Percentiles rank a stretch among this genome's conserved stretches.
phyloP scores from a whole-genome alignment of 2,797 vertebrate species.

The Coranthus polyacanthus region DNA sequence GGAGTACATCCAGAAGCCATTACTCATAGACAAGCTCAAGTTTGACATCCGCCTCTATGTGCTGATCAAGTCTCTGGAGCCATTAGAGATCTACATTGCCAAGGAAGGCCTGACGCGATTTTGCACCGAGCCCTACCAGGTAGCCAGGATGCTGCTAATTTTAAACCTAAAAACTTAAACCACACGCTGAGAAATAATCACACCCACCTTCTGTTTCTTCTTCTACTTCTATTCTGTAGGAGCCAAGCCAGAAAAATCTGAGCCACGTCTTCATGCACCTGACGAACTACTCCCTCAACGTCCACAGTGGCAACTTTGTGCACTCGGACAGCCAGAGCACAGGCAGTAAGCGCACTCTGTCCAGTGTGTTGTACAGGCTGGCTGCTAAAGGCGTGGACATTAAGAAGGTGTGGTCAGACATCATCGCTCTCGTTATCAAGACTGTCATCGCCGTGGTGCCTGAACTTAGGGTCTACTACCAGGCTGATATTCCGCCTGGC shows the following conservation, averaged over 20 bases:
- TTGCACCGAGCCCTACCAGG: slow-evolving; percentile 96
- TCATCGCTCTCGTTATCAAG: slow-evolving; percentile 97
- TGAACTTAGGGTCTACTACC: slow-evolving; percentile 94
- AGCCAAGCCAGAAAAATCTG: slow-evolving; percentile 93
- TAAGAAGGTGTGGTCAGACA: slow-evolving; percentile 97
- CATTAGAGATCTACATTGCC: slow-evolving; percentile 96
- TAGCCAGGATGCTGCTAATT: slow-evolving; percentile 15
- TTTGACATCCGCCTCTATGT: slow-evolving; percentile 98
- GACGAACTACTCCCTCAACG: slow-evolving; percentile 97
- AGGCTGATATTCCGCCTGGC: slow-evolving; percentile 93
- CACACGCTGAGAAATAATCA: not conserved
- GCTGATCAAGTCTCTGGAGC: slow-evolving; percentile 93
- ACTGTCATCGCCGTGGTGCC: slow-evolving; percentile 95
- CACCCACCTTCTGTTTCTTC: too few species aligned
- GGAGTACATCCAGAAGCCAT: slow-evolving; percentile 94
- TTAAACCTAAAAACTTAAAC: not conserved
- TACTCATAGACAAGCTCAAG: slow-evolving; percentile 98
- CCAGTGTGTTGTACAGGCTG: slow-evolving; percentile 92
- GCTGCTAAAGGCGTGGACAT: slow-evolving; percentile 93
- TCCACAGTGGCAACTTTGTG: slow-evolving; percentile 95
- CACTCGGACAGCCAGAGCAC: slow-evolving; percentile 94
- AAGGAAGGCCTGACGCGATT: slow-evolving; percentile 97
- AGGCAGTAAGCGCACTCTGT: slow-evolving; percentile 97
- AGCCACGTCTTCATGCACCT: slow-evolving; percentile 97
- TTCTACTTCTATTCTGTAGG: slow-evolving; percentile 66